These are phyloP conservation scores for Mesoligia furuncula DNA, from an alignment of 2,888 invertebrate species.

Conservation along the genomic window DNA sequence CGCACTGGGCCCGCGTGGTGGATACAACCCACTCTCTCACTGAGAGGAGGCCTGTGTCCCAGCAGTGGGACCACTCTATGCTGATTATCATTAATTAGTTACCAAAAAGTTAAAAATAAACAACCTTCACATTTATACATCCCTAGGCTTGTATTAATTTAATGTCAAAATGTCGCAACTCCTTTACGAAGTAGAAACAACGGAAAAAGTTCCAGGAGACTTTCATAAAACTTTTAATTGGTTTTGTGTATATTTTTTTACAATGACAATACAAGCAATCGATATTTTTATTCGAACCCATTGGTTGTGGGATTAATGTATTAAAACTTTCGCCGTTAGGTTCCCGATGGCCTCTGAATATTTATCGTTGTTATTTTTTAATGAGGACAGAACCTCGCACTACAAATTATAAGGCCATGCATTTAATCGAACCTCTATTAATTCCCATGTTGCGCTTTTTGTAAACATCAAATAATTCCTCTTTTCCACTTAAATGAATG, in stretches of 20 bases:
- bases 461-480: too few relatives aligned
- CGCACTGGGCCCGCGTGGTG: too few relatives aligned
- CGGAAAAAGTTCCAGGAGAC: slow-evolving; percentile 67
- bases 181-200: slow-evolving; percentile 62
- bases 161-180: slow-evolving; percentile 53
- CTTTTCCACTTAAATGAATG: too few relatives aligned
- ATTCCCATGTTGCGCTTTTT: too few relatives aligned
- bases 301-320: slow-evolving; percentile 64
- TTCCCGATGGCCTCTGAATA: slow-evolving; percentile 60
- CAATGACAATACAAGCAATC: slow-evolving; percentile 65
- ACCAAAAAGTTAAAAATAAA: slow-evolving; percentile 19
- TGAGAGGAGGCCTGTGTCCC: not conserved
- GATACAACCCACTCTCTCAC: too few relatives aligned
- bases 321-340: slow-evolving; percentile 65
- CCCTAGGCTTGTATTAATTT: slow-evolving; percentile 44
- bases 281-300: slow-evolving; percentile 61
- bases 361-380: slow-evolving; percentile 57
- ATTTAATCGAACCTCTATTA: too few relatives aligned
- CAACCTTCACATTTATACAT: slow-evolving; percentile 1
- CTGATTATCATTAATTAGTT: slow-evolving; percentile 9
- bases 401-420: too few relatives aligned
- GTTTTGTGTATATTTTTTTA: slow-evolving; percentile 67
- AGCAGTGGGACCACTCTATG: not conserved
- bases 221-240: slow-evolving; percentile 75
- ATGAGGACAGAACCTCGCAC: not conserved